Evolutionary conservation across 2,797 vertebrate genomes (phyloP).

Genomic region (Distichodus sexfasciatus): DNA sequence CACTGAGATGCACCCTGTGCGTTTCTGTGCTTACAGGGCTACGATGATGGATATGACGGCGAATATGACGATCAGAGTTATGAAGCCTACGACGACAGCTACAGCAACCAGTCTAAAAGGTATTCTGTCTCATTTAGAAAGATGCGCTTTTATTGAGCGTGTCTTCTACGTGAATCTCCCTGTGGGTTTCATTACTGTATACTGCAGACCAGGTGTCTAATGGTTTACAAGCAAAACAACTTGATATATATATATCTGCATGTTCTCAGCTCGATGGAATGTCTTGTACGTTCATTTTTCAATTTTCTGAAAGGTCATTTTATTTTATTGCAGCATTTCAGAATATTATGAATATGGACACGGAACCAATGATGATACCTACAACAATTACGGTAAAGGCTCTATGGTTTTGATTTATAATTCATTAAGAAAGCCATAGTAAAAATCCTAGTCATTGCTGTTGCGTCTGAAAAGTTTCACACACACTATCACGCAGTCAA

Average conservation of each 20-base stretch:
- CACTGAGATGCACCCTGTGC: slow-evolving; percentile 10
- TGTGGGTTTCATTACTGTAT: too few species aligned
- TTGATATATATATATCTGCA: background rate
- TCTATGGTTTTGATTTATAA: slow-evolving; percentile 49
- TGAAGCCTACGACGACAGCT: slow-evolving; percentile 89
- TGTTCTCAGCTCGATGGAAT: too few species aligned
- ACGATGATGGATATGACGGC: slow-evolving; percentile 92
- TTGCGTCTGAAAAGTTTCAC: too few species aligned
- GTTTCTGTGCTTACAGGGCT: slow-evolving; percentile 75
- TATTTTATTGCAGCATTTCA: slow-evolving; percentile 80
- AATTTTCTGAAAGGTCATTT: slow-evolving; percentile 26
- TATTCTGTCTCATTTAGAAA: slow-evolving; percentile 60
- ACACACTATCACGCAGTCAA: too few species aligned
- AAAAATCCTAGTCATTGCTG: background rate
- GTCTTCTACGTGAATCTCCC: background rate
- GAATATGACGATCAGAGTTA: slow-evolving; percentile 95
- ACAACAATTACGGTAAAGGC: slow-evolving; percentile 92
- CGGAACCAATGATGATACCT: slow-evolving; percentile 86
- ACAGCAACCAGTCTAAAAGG: slow-evolving; percentile 91
- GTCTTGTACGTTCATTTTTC: too few species aligned
- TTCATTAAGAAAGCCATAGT: background rate
- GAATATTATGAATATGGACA: slow-evolving; percentile 96
- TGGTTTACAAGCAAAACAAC: background rate
- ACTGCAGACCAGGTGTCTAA: too few species aligned
- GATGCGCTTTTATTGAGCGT: background rate